Percentiles rank a stretch among this genome's conserved stretches.
phyloP scores from a whole-genome alignment of 1,140 invertebrate species.

The Oscheius sp. region DNA sequence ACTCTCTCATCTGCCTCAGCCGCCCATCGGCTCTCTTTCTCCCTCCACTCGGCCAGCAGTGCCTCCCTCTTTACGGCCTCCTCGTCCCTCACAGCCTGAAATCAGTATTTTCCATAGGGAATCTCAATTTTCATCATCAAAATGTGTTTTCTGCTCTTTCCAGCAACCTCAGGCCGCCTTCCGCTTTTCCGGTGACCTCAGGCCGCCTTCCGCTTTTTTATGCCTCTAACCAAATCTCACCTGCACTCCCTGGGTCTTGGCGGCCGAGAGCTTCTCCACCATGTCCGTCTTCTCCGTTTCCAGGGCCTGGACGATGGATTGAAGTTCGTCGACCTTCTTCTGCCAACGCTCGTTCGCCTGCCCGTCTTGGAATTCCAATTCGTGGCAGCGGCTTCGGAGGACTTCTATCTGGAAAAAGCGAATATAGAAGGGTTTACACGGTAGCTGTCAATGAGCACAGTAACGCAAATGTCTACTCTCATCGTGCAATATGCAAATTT shows the following conservation, averaged over 20 bases:
- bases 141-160: neutral
- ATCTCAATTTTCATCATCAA: neutral
- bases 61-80: slow-evolving; percentile 45
- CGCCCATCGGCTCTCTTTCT: slow-evolving; percentile 16
- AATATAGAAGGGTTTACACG: neutral
- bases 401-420: slow-evolving; percentile 40
- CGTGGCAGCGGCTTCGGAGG: slow-evolving; percentile 48
- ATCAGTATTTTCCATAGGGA: neutral
- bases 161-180: too few relatives aligned
- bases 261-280: slow-evolving; percentile 56
- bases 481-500: neutral
- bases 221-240: slow-evolving; percentile 16
- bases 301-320: slow-evolving; percentile 42
- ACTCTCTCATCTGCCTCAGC: slow-evolving; percentile 16
- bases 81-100: slow-evolving; percentile 50
- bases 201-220: too few relatives aligned
- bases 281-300: slow-evolving; percentile 56
- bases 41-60: slow-evolving; percentile 15
- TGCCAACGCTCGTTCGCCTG: slow-evolving; percentile 47
- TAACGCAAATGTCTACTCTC: neutral
- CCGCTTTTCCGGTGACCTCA: too few relatives aligned
- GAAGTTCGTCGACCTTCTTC: slow-evolving; percentile 43
- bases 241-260: slow-evolving; percentile 57
- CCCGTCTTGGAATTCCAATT: slow-evolving; percentile 46
- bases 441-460: neutral